Conservation (phyloP, 2,888 invertebrate genomes). For the Cyaniris semiargus region DNA sequence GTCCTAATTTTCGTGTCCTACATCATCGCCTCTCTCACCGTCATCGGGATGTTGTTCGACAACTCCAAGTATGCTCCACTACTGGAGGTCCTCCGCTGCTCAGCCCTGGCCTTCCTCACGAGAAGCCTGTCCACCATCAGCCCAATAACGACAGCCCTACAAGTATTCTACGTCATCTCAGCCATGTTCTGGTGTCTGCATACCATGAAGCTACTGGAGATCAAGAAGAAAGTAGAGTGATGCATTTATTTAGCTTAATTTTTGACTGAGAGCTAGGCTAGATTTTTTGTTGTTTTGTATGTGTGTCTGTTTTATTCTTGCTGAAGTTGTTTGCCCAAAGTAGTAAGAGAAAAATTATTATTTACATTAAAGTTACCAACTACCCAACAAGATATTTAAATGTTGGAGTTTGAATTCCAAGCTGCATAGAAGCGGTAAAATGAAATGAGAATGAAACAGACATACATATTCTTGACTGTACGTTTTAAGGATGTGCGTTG, state of each 20-base stretch:
- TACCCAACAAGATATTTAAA: not conserved
- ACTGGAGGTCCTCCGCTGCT: slow-evolving; percentile 84
- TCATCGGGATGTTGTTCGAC: slow-evolving; percentile 87
- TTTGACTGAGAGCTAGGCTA: slow-evolving; percentile 20
- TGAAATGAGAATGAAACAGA: not conserved
- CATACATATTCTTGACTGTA: slow-evolving; percentile 5
- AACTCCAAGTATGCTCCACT: slow-evolving; percentile 81
- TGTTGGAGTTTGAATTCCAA: not conserved
- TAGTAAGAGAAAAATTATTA: not conserved
- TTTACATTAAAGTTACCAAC: no score
- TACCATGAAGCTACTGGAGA: slow-evolving; percentile 79
- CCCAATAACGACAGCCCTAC: slow-evolving; percentile 66
- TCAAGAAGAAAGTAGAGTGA: slow-evolving; percentile 57
- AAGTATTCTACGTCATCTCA: slow-evolving; percentile 81
- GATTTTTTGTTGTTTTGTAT: not conserved
- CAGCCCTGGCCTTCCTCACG: slow-evolving; percentile 77
- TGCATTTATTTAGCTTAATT: slow-evolving; percentile 14
- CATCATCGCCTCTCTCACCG: slow-evolving; percentile 84
- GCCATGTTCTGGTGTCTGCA: slow-evolving; percentile 84
- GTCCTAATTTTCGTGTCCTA: slow-evolving; percentile 82
- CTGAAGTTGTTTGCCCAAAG: not conserved
- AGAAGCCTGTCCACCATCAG: slow-evolving; percentile 65
- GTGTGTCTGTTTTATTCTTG: not conserved
- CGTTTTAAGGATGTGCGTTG: not conserved
- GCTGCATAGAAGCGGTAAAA: not conserved